Base-by-base conservation (phyloP, 2,797 vertebrate species). In the Cossypha niveicapilla region DNA sequence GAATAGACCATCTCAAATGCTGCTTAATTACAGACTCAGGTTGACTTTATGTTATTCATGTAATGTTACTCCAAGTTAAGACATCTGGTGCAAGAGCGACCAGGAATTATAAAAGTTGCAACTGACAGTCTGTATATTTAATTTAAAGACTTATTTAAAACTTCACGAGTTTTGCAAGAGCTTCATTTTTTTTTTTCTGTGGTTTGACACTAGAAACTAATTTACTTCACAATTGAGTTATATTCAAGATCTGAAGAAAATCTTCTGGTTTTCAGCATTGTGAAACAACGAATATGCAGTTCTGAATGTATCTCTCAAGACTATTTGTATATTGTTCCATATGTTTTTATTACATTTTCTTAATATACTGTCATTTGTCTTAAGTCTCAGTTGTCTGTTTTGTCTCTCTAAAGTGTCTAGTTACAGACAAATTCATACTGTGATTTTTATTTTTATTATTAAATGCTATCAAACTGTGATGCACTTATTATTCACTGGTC, bases 21-120 rank as follows among this genome's bases (percentile, higher is more conserved):
- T 99, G 99, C 99, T 99, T 98, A 98, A 98, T 98, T 98, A 98
- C 98, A 98, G 98, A 99, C 99, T 99, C 99, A 99, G 99, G 99
- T 98, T 98, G 98, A 98, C 98, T 98, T 97, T 98, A 97, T 96
- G 97, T 98, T 97, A 97, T 97, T 98, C 98, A 97, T 96, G 97
- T 97, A 95, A 97, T 85, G 97, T 97, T 97, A 97, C 96, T 97
- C 97, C 97, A 68, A 95, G 96, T 83, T 95, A 94, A 65, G 96
- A 93, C 95, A 91, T 95, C 97, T 95, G 97, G 96, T 94, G 93
- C 97, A 94, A 92, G 96, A 88, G 94, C 95, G 61, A 92, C 97
- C 91, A 97, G 97, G 97, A 85, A 95, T 94, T 95, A 95, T 47
- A 90, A 85, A 88, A 96, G 92, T 87, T 94, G 94, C 96, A 96